phyloP scores from a whole-genome alignment of 1,140 invertebrate genomes.

The Cotesia glomerata region DNA sequence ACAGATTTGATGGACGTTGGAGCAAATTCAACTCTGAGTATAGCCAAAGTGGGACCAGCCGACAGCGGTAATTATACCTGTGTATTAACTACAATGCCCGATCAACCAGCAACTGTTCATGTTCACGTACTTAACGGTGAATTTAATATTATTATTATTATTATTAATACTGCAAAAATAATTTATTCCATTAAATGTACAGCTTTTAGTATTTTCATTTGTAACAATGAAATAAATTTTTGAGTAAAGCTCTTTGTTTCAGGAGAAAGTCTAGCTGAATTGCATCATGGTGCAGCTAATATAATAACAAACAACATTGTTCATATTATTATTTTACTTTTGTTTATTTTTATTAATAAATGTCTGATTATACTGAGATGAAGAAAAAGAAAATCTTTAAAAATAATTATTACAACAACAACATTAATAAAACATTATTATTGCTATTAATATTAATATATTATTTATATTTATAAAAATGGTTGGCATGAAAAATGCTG shows the following conservation, averaged over 20 bases:
- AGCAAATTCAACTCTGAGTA: conserved; percentile 76
- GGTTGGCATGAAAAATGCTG: too few species aligned
- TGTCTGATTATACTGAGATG: conserved; percentile 43
- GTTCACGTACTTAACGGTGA: conserved; percentile 78
- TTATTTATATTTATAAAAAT: too few species aligned
- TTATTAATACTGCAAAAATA: not conserved
- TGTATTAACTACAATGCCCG: conserved; percentile 67
- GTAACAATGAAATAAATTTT: conserved; percentile 32
- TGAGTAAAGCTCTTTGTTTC: conserved; percentile 56
- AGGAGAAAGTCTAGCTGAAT: conserved; percentile 70
- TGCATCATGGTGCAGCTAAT: conserved; percentile 63
- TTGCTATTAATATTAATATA: too few species aligned
- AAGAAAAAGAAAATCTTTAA: conserved; percentile 38
- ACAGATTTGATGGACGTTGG: conserved; percentile 77
- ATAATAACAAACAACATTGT: conserved; percentile 30
- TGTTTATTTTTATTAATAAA: conserved; percentile 29
- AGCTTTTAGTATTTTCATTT: too few species aligned
- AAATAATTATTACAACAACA: not conserved
- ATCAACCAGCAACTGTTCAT: conserved; percentile 70
- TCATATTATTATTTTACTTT: conserved; percentile 35
- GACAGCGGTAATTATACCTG: conserved; percentile 84
- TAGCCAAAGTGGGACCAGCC: conserved; percentile 74
- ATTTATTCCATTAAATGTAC: not conserved
- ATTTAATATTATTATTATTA: conserved; percentile 22
- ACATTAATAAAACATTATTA: too few species aligned